These are phyloP conservation scores for Tetramorium simillimum DNA, from an alignment of 1,140 invertebrate genomes.

Conservation along the genomic window DNA sequence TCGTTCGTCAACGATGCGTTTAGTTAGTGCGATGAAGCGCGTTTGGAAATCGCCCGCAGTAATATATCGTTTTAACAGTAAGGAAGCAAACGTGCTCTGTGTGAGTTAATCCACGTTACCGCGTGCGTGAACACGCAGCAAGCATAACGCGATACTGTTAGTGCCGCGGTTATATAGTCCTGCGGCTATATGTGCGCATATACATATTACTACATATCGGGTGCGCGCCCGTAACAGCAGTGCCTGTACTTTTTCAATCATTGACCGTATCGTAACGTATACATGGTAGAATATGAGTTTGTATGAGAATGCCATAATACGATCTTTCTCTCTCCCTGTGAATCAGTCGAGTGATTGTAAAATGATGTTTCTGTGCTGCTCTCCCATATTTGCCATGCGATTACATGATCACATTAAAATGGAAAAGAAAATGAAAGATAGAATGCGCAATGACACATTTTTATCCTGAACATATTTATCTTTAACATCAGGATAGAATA, in stretches of 20 bases:
- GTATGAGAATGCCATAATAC: background rate
- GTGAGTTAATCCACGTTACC: background rate
- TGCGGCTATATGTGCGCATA: background rate
- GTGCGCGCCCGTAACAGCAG: background rate
- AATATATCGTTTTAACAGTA: background rate
- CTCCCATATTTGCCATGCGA: background rate
- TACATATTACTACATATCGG: background rate
- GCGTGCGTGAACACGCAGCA: background rate
- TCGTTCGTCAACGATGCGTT: background rate
- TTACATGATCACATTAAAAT: background rate
- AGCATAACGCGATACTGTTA: slow-evolving; percentile 1
- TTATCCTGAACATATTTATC: too few species aligned
- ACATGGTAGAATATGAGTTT: background rate
- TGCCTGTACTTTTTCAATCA: background rate
- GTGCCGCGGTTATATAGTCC: background rate
- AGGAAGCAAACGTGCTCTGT: background rate
- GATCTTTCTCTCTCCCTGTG: background rate
- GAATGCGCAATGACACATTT: too few species aligned
- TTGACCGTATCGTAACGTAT: background rate
- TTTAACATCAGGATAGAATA: too few species aligned
- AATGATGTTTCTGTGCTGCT: background rate
- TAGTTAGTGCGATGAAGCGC: background rate
- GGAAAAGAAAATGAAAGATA: too few species aligned
- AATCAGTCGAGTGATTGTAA: background rate
- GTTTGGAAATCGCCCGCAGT: background rate